Evolutionary conservation across 2,113 vertebrate species (phyloP).

Genomic region (Elgaria multicarinata): DNA sequence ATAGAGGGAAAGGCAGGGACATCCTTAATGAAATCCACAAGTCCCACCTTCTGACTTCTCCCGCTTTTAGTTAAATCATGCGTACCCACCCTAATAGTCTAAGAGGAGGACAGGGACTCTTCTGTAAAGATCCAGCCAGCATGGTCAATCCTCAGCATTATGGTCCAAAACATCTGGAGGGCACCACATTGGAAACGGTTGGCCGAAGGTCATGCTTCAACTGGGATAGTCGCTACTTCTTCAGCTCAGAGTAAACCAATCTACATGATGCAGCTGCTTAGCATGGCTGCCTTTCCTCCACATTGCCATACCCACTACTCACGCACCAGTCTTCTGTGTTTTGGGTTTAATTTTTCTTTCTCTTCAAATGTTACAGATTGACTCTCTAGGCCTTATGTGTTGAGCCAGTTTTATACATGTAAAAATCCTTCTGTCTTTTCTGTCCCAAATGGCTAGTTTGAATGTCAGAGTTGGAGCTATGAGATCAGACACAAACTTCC

Average conservation of each 20-base stretch:
- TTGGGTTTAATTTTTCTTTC: background rate
- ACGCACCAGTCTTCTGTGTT: too few species aligned
- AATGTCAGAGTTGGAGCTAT: background rate
- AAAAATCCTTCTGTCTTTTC: background rate
- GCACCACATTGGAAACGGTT: background rate
- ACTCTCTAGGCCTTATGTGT: background rate
- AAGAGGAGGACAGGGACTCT: too few species aligned
- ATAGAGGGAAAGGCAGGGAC: background rate
- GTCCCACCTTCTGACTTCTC: too few species aligned
- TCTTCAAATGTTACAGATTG: background rate
- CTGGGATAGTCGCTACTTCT: background rate
- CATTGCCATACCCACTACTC: background rate
- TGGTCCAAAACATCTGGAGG: too few species aligned
- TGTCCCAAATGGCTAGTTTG: background rate
- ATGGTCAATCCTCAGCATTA: too few species aligned
- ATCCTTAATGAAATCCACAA: background rate
- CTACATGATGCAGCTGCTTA: background rate
- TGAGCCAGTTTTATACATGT: background rate
- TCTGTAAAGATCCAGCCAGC: too few species aligned
- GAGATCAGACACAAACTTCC: background rate
- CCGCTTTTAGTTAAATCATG: too few species aligned
- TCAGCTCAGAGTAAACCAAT: background rate
- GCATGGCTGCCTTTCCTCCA: background rate
- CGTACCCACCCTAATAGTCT: too few species aligned
- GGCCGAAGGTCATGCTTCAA: background rate